A percentile compares a stretch with the other conserved stretches of the same genome.
phyloP scores from a whole-genome alignment of 2,888 invertebrate species.

The Xylophagus ater region DNA sequence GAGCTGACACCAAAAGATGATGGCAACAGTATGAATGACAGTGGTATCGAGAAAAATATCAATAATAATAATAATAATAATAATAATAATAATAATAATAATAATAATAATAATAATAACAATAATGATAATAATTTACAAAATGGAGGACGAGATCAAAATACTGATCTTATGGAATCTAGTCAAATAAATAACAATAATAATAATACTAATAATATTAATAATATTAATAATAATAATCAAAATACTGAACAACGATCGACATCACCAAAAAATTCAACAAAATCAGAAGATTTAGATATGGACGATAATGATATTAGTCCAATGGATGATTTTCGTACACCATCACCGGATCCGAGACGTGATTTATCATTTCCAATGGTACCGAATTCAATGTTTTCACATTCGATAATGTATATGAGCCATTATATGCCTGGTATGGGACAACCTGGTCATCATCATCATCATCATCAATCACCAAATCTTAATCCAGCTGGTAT shows the following conservation, averaged over 20 bases:
- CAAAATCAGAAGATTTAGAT: slow-evolving; percentile 32
- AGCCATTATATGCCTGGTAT: slow-evolving; percentile 69
- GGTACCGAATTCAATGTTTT: slow-evolving; percentile 79
- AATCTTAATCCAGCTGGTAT: slow-evolving; percentile 29
- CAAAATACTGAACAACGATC: slow-evolving; percentile 37
- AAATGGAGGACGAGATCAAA: slow-evolving; percentile 15
- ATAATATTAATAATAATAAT: slow-evolving; percentile 23
- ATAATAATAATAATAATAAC: slow-evolving; percentile 24
- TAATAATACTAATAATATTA: slow-evolving; percentile 19
- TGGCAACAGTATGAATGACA: slow-evolving; percentile 9
- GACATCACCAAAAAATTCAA: slow-evolving; percentile 20
- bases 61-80: slow-evolving; percentile 18
- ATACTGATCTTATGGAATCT: slow-evolving; percentile 14
- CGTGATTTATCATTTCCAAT: slow-evolving; percentile 66
- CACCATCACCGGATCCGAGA: slow-evolving; percentile 38
- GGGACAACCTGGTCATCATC: slow-evolving; percentile 40
- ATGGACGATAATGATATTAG: slow-evolving; percentile 37
- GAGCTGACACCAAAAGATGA: slow-evolving; percentile 19
- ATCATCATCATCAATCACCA: slow-evolving; percentile 20
- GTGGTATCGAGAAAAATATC: slow-evolving; percentile 17
- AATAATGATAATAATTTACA: slow-evolving; percentile 5
- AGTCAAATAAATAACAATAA: slow-evolving; percentile 19
- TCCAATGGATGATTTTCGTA: slow-evolving; percentile 36
- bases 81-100: slow-evolving; percentile 13
- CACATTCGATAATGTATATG: slow-evolving; percentile 86